Base-by-base conservation (phyloP, 2,888 invertebrate genomes). In the Leptinotarsa tumamoca region DNA sequence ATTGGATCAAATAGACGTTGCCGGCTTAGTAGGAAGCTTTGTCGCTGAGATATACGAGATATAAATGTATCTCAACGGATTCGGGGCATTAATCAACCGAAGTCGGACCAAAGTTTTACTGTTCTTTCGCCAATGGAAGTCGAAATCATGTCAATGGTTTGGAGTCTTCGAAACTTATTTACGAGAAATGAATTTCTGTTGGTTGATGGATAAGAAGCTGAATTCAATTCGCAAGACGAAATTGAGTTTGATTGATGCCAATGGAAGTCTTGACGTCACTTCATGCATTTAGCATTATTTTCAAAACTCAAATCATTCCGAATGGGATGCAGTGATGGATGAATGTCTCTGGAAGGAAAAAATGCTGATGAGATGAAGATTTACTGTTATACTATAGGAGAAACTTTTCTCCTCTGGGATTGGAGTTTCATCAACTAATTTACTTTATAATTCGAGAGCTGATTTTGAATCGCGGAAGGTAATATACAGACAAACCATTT, bases 1-100 rank as follows among this genome's bases (percentile, higher is more conserved):
- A 85, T 85, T 85, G 85, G 85, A 85, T 85, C 85, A 83, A 85
- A 84, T 83, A 81, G 82, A 80, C 80, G 84, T 77, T 61, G 61
- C 67, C 73, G 79, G 78, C 80, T 81, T 81, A 80, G 61, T 23
- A 61, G 15, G 61, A 17, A 61, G 21, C 61, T 27, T 27, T 61
- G 61, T 58, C 18, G 61, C 61, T 27, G 61, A 61, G 61, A 61
- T 61, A 61, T 61, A 61, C 61, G 61, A 61, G 27, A 61, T 61
- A 61, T 61, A 61, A 23, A 27, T 61, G 61, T 27, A 61, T 17
- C 54, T 54, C 54, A 5, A 18, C 54, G 13, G 54, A 54, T 18
- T 54, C 18, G 61, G 61, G 27, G 21, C 54, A 54, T 54, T 54
- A 54, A 54, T 54, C 54, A 54, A 54, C 21, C 61, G 61, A 61